Evolutionary conservation across 2,888 invertebrate species (phyloP).

Genomic region (Hemicrepidius hirtus): DNA sequence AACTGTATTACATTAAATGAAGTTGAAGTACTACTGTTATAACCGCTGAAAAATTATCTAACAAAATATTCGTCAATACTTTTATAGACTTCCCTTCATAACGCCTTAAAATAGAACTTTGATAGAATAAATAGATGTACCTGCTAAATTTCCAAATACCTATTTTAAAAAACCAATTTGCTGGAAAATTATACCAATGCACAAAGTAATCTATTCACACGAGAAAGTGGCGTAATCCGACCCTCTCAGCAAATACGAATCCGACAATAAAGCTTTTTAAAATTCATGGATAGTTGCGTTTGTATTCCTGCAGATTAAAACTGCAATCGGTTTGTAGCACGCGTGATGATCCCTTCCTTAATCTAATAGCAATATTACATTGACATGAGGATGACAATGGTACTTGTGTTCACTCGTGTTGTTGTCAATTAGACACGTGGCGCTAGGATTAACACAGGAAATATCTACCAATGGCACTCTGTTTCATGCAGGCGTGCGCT

Average conservation of each 20-base stretch:
- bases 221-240: conserved; percentile 47
- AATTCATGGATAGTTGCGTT: conserved; percentile 56
- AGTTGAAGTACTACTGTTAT: no score
- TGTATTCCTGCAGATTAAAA: conserved; percentile 54
- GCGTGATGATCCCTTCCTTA: conserved; percentile 62
- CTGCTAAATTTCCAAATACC: no score
- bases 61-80: no score
- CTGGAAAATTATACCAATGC: neutral
- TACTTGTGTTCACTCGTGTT: conserved; percentile 63
- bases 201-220: conserved; percentile 44
- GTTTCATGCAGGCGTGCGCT: conserved; percentile 32
- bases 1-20: no score
- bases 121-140: no score
- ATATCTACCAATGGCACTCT: conserved; percentile 39
- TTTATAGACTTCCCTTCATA: no score
- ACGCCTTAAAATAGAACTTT: no score
- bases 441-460: conserved; percentile 52
- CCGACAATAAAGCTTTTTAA: conserved; percentile 51
- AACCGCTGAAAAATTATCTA: no score
- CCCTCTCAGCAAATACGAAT: conserved; percentile 41
- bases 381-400: conserved; percentile 62
- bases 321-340: conserved; percentile 60
- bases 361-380: conserved; percentile 69
- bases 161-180: neutral
- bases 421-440: conserved; percentile 64